Percentiles rank a stretch among this genome's conserved stretches.
phyloP scores from a whole-genome alignment of 23 tunicate genomes.

The Ascidia mentula region DNA sequence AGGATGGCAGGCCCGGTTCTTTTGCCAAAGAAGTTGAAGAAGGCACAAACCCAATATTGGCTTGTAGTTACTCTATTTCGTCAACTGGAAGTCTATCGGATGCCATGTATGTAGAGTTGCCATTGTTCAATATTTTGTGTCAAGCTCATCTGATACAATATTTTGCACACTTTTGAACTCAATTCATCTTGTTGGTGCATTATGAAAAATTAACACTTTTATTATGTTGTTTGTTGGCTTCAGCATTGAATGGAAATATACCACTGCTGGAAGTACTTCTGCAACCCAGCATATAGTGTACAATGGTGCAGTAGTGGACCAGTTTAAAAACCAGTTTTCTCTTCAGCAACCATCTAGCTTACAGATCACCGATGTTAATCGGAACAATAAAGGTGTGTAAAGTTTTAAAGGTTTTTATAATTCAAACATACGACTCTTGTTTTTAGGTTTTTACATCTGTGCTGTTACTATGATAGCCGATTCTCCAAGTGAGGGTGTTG shows the following conservation, averaged over 20 bases:
- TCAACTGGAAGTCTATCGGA: neutral
- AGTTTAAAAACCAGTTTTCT: neutral
- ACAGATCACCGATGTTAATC: neutral
- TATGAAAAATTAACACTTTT: too few relatives aligned
- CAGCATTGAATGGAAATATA: conserved; percentile 41
- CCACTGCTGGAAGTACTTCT: neutral
- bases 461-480: conserved; percentile 22
- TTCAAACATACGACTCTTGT: neutral
- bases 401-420: too few relatives aligned
- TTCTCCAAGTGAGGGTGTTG: conserved; percentile 25
- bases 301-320: neutral
- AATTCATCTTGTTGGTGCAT: too few relatives aligned
- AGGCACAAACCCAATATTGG: neutral
- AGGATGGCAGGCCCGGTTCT: neutral
- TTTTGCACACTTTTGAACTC: too few relatives aligned
- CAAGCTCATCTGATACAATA: too few relatives aligned
- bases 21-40: neutral
- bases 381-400: conserved; percentile 20
- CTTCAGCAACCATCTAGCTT: neutral
- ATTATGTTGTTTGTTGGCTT: neutral
- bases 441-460: conserved; percentile 47
- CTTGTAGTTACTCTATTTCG: neutral
- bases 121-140: too few relatives aligned
- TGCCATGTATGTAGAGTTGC: neutral
- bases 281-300: neutral